Evolutionary conservation across 2,888 invertebrate species (phyloP), one percentile per base, ranked within the genome.

Genomic region (Drosophila borealis): DNA sequence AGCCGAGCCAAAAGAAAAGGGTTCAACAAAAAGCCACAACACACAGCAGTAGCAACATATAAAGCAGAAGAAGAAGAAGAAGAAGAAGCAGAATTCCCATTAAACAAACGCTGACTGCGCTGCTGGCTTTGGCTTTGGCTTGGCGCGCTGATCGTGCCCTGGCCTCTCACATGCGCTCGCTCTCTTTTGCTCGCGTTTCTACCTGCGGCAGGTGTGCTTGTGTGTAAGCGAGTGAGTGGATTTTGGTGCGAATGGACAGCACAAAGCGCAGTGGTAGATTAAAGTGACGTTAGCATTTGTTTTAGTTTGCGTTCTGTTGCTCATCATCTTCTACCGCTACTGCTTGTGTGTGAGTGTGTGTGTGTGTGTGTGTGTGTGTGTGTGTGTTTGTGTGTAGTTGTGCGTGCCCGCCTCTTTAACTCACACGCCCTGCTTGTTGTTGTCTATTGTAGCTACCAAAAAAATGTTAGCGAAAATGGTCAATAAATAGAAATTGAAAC

Each of bases 181-280:
- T 49, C 49, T 48, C 63, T 57, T 36, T 54, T 37, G 33, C 49
- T 51, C 48, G 8, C 37, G 17, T 29, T 59, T 21, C 67, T 85
- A 86, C 84, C 86, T 86, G 86, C 53, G 74, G 74, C 84, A 86
- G 84, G 83, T 84, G 83, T 84, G 83, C 64, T 55, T 39, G 63
- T 57, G 70, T 13, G 59, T 56, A 71, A 57, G 62, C 63, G 62
- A 46, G 56, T 61, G 75, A 66, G 63, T 65, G 42, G 60, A 3
- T 48, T 46, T 39, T 46, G 21, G 51, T 62, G 68, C 81, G 80
- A 86, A 84, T 71, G 81, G 29, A 70, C 69, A 53, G 70, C 71
- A 70, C 69, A 86, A 76, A 83, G 81, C 71, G 69, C 36, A 73
- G 62, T 70, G 75, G 44, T 56, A 51, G 73, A 72, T 69, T 56